Base-by-base conservation (phyloP, 2,113 vertebrate species). In the Seriola quinqueradiata region DNA sequence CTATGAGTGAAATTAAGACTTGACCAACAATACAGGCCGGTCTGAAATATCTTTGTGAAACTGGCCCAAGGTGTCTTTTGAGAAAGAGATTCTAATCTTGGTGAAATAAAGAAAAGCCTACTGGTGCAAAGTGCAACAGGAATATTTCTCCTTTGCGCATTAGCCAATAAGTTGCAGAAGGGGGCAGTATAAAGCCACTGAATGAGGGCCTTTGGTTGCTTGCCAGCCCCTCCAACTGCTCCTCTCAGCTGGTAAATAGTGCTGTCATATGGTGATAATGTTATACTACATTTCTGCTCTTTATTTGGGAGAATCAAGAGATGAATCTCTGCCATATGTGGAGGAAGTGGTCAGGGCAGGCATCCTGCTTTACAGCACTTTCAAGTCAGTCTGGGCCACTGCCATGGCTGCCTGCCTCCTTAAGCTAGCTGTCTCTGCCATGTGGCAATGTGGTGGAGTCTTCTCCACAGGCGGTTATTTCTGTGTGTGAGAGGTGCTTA, bases 261-360 rank as follows among this genome's bases (percentile, higher is more conserved):
- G 81, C 32, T 82, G 71, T 83, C 85, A 90, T 91, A 85, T 82
- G 86, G 89, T 83, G 77, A 90, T 93, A 87, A 90, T 87, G 80
- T 79, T 84, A 73, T 60, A 88, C 58, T 82, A 59, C 34, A 77
- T 71, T 77, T 84, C 46, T 84, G 82, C 60, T 82, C 66, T 82
- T 77, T 87, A 74, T 89, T 83, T 72, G 67, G 69, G 71, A 91
- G 79, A 68, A 68, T 63, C 73, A 73, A 78, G 84, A 85, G 77
- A 83, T 70, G 63, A 90, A 84, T 82, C 40, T 52, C 57, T 69
- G 83, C 88, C 82, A 79, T 82, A 78, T 82, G 89, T 75, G 70
- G 82, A 87, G 80, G 87, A 91, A 92, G 86, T 77, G 88, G 83
- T 87, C 70, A 72, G 84, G 70, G 34, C 77, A 85, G 71, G 71